Evolutionary conservation across 1,140 invertebrate genomes (phyloP).

Genomic region (Drosophila sucinea): DNA sequence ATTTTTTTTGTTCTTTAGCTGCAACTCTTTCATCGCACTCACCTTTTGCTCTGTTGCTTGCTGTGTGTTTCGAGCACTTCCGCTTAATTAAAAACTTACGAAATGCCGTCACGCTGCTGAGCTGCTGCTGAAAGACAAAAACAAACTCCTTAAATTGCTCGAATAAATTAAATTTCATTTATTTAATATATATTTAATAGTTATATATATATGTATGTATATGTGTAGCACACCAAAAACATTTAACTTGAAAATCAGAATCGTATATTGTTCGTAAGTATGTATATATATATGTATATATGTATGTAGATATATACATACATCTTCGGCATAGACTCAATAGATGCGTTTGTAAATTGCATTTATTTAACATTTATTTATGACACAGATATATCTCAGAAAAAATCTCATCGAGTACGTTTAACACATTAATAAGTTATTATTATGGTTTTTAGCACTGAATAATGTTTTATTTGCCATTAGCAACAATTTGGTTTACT

Average conservation of each 20-base stretch:
- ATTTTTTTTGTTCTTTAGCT: conserved; percentile 40
- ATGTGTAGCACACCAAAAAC: conserved; percentile 40
- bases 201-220: not conserved
- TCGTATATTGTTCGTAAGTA: conserved; percentile 46
- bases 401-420: conserved; percentile 34
- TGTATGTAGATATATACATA: conserved; percentile 18
- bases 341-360: conserved; percentile 42
- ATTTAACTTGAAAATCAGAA: conserved; percentile 48
- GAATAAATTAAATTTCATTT: conserved; percentile 66
- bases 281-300: conserved; percentile 27
- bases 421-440: conserved; percentile 57
- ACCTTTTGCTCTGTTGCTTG: conserved; percentile 27
- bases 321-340: conserved; percentile 6
- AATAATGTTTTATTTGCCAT: conserved; percentile 53
- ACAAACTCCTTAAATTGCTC: conserved; percentile 30
- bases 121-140: not conserved
- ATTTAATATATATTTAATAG: conserved; percentile 51
- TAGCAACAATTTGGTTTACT: conserved; percentile 65
- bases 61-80: conserved; percentile 33
- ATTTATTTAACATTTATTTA: conserved; percentile 39
- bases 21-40: conserved; percentile 46
- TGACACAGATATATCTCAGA: conserved; percentile 62
- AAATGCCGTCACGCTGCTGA: conserved; percentile 2
- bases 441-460: conserved; percentile 39
- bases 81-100: conserved; percentile 51